These are phyloP conservation scores for Hypanus sabinus DNA, from an alignment of 2,113 vertebrate species.

Conservation along the genomic window DNA sequence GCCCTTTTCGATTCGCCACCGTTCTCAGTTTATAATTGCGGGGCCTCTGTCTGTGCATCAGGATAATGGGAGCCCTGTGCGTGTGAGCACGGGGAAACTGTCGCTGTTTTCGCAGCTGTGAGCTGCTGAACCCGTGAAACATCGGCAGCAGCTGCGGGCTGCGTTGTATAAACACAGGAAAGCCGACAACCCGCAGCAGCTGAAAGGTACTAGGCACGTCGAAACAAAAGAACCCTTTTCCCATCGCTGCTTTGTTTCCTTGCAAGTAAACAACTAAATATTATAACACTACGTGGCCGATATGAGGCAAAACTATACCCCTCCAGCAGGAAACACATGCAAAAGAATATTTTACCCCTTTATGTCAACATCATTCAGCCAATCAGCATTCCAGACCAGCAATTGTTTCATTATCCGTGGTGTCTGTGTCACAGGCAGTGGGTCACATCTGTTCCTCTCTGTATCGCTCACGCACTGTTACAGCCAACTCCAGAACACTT, in stretches of 20 bases:
- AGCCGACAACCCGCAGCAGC: neutral
- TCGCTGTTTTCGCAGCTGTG: constrained; percentile 3
- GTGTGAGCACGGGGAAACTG: neutral
- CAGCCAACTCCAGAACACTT: too few species aligned
- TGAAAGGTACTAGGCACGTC: neutral
- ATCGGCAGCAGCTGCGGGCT: neutral
- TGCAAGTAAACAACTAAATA: neutral
- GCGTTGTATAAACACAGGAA: neutral
- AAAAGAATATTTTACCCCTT: neutral
- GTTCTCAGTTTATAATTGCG: neutral
- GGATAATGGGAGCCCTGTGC: neutral
- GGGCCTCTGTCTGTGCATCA: neutral
- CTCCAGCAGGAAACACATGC: neutral
- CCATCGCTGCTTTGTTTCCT: neutral
- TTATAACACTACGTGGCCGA: too few species aligned
- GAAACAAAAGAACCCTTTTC: neutral
- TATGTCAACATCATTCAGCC: neutral
- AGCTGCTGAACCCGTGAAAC: neutral
- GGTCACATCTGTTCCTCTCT: neutral
- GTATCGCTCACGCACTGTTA: neutral
- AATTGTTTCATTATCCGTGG: neutral
- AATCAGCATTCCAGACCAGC: too few species aligned
- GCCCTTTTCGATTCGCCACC: neutral
- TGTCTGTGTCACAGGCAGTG: neutral
- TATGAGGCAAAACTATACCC: neutral